Evolutionary conservation across 2,888 invertebrate species (phyloP), one percentile per base, ranked within the genome.

Genomic region (Melipona bicolor): DNA sequence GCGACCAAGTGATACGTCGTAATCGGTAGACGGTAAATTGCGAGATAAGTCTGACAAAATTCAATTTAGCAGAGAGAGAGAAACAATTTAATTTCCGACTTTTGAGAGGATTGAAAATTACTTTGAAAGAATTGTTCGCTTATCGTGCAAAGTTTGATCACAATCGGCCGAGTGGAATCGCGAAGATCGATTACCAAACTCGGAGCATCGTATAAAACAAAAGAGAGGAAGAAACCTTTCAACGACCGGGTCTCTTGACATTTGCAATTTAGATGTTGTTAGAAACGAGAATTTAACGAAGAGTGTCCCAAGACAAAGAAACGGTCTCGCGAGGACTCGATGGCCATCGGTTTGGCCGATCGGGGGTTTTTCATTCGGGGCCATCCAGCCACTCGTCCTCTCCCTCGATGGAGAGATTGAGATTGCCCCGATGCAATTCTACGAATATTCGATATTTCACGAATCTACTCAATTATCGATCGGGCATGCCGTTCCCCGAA

Each of bases 401-500:
- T 65, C 71, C n/a, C 24, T 65, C 77, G 59, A 65, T 54, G 49
- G 74, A 52, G 74, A 70, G 77, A 77, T 56, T 32, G 71, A 82
- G 74, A 74, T 73, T 69, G 50, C 75, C 52, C 61, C 62, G 72
- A n/a, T 79, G 84, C 67, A 80, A 50, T 62, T 77, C 73, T 54
- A 36, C 43, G 64, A 76, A 68, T 67, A 84, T 82, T 84, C 74
- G 77, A 81, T 70, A 73, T 71, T 81, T 72, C 67, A 52, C 59
- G 65, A 65, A 80, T 88, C 74, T 61, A 71, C 70, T 73, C 80
- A 82, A 77, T 88, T 86, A 88, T 88, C 79, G 86, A 88, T 80
- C 70, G 32, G n/a, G 6, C 49, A 15, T 19, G 17, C 70, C 56
- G 27, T 54, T 68, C 82, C 75, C 43, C 68, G 69, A 70, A 61